Conservation (phyloP, 1,140 invertebrate genomes). For the Ceratosolen fusciceps region DNA sequence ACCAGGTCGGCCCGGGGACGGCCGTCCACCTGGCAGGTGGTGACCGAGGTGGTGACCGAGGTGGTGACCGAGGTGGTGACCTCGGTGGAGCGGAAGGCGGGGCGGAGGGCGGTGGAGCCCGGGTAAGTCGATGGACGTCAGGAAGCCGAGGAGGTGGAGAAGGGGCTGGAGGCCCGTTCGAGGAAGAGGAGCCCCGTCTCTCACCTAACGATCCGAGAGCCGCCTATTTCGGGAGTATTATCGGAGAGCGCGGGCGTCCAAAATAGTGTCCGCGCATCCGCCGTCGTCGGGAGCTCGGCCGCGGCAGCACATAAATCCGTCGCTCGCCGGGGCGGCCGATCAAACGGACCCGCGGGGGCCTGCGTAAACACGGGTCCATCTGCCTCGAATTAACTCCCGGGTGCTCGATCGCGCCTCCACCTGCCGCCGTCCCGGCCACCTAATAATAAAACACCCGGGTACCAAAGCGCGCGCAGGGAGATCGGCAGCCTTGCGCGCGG, state of each 20-base stretch:
- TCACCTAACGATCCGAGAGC: conserved; percentile 9
- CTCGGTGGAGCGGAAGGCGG: background rate
- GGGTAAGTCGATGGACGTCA: no score
- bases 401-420: background rate
- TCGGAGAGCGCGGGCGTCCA: conserved; percentile 58
- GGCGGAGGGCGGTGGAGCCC: no score
- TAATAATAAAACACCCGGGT: conserved; percentile 1
- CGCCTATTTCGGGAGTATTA: conserved; percentile 69
- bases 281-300: background rate
- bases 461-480: conserved; percentile 14
- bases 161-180: background rate
- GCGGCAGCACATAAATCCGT: conserved; percentile 1
- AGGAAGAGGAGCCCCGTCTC: background rate
- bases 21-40: background rate
- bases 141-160: no score
- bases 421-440: background rate
- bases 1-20: background rate
- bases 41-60: no score
- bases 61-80: background rate
- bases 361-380: conserved; percentile 7
- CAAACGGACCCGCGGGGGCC: conserved; percentile 21
- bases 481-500: background rate
- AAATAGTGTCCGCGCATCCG: conserved; percentile 11
- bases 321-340: background rate
- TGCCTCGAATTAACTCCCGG: background rate